Evolutionary conservation across 2,888 invertebrate species (phyloP), one percentile per base, ranked within the genome.

Genomic region (Diloba caeruleocephala): DNA sequence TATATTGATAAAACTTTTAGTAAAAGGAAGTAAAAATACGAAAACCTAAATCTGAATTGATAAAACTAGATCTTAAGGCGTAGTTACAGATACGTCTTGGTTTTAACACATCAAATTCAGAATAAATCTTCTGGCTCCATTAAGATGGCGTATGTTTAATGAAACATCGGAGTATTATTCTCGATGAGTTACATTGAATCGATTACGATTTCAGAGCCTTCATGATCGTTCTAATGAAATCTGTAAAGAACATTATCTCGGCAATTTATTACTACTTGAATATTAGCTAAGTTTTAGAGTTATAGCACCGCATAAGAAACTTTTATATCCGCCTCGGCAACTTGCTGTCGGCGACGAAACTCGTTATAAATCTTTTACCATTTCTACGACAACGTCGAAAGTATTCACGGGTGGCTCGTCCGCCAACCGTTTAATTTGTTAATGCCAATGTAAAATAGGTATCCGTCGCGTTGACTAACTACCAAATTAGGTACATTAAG

Each of bases 201-300:
- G 21, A 60, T 74, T 61, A 63, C 32, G 32, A 59, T 71, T 71
- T 57, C 64, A 52, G 51, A 59, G 50, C 51, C 34, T 58, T 52
- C 50, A 42, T 71, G 74, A 74, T 73, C 73, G 53, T 64, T 62
- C 42, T 76, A 80, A 79, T 78, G 75, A 81, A 82, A 82, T 82
- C 77, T 76, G 68, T 67, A 76, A 79, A 76, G 75, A 75, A 76
- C 78, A 79, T 81, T 84, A 82, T 83, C 80, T 76, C 51, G 39
- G 66, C 74, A 84, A 85, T 85, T 85, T 86, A 85, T 85, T 76
- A 80, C 77, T 70, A 76, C 79, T 80, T 77, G 79, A 84, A 85
- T 83, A 84, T 85, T 82, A 84, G 83, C 79, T 78, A 81, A 85
- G 76, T 85, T 84, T 81, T 74, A 73, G 81, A 84, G 78, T 85